These are phyloP conservation scores for Pyrgus malvae DNA, from an alignment of 2,888 invertebrate genomes.

Conservation along the genomic window DNA sequence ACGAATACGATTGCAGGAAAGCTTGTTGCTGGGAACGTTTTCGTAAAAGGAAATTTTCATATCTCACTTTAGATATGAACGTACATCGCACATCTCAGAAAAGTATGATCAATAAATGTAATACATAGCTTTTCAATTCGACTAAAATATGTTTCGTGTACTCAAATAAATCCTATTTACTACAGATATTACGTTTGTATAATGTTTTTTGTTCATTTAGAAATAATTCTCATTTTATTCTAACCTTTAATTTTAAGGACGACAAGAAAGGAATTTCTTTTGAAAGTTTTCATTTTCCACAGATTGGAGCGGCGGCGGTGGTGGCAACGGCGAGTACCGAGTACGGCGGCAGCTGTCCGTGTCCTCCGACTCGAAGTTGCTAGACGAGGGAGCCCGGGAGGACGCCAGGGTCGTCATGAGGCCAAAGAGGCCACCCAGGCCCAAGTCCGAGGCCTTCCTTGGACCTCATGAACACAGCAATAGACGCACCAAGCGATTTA, in stretches of 20 bases:
- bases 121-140: no score
- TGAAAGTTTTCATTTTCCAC: slow-evolving; percentile 32
- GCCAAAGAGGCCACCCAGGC: slow-evolving; percentile 95
- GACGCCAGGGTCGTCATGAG: slow-evolving; percentile 94
- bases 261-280: neutral
- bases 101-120: no score
- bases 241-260: no score
- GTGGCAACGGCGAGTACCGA: slow-evolving; percentile 87
- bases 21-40: no score
- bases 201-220: no score
- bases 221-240: no score
- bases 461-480: slow-evolving; percentile 88
- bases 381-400: slow-evolving; percentile 94
- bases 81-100: no score
- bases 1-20: neutral
- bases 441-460: slow-evolving; percentile 97
- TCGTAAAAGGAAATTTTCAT: no score
- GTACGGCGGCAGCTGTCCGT: slow-evolving; percentile 95
- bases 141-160: no score
- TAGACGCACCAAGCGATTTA: slow-evolving; percentile 95
- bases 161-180: no score
- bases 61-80: no score
- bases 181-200: no score
- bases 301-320: slow-evolving; percentile 91
- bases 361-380: slow-evolving; percentile 94